Evolutionary conservation across 2,797 vertebrate genomes (phyloP).

Genomic region (Momotus momota): DNA sequence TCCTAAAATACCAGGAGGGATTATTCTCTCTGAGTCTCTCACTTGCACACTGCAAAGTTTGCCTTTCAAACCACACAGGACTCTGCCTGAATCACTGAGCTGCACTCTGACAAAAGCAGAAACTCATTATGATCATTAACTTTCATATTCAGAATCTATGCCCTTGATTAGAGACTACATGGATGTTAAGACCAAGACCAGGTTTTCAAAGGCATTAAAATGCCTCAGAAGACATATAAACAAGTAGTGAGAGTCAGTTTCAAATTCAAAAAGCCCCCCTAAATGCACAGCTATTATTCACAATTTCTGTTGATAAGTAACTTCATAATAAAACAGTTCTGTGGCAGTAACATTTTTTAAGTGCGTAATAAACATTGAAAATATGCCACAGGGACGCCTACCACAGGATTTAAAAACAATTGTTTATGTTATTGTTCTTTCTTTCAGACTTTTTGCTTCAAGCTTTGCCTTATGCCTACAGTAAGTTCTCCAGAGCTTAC

Average conservation of each 20-base stretch:
- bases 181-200: slow-evolving; percentile 8
- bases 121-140: neutral
- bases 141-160: neutral
- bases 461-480: neutral
- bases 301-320: slow-evolving; percentile 32
- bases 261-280: neutral
- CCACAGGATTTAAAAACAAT: slow-evolving; percentile 41
- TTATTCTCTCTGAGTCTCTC: neutral
- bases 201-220: neutral
- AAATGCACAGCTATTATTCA: slow-evolving; percentile 27
- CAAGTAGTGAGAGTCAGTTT: neutral
- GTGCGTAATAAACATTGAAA: slow-evolving; percentile 52
- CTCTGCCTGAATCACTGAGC: neutral
- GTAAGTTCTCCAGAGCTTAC: neutral
- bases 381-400: slow-evolving; percentile 43
- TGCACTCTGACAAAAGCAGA: neutral
- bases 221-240: neutral
- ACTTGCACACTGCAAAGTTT: neutral
- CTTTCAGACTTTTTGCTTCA: slow-evolving; percentile 10
- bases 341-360: slow-evolving; percentile 35
- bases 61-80: neutral
- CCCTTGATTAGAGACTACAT: neutral
- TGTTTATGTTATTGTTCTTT: slow-evolving; percentile 17
- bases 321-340: slow-evolving; percentile 28
- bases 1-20: neutral